phyloP scores from a whole-genome alignment of 1,140 invertebrate genomes.

The Papilio polytes region DNA sequence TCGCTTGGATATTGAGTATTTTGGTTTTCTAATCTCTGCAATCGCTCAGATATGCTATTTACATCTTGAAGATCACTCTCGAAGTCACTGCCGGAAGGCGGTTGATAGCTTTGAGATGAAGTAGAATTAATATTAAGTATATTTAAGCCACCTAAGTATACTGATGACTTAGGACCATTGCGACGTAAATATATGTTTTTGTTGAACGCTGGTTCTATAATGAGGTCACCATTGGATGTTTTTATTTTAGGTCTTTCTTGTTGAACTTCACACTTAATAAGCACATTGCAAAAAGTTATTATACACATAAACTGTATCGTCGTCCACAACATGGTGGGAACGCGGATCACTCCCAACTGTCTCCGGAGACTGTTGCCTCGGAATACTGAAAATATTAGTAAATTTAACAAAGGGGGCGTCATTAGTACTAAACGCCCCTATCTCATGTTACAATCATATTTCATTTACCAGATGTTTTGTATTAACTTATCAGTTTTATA shows the following conservation, averaged over 20 bases:
- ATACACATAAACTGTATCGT: not conserved
- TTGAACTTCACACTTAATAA: constrained; percentile 22
- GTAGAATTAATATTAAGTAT: constrained; percentile 71
- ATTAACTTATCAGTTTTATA: not conserved
- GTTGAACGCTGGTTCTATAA: constrained; percentile 83
- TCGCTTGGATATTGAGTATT: constrained; percentile 56
- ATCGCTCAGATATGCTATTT: constrained; percentile 70
- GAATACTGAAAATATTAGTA: not conserved
- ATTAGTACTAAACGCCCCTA: constrained; percentile 1
- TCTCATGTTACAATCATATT: constrained; percentile 3
- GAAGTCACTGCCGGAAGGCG: constrained; percentile 39
- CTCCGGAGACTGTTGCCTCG: constrained; percentile 12
- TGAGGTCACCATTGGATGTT: constrained; percentile 4
- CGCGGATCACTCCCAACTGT: not conserved
- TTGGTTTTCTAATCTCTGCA: constrained; percentile 77
- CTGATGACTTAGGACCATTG: constrained; percentile 84
- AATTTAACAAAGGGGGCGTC: constrained; percentile 8
- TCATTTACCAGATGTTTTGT: not conserved
- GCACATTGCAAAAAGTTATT: constrained; percentile 21
- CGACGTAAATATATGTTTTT: constrained; percentile 87
- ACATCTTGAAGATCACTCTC: constrained; percentile 60
- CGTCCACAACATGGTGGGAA: constrained; percentile 8
- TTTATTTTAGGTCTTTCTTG: constrained; percentile 27
- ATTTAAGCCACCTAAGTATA: constrained; percentile 86
- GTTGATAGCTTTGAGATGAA: constrained; percentile 32